Percentiles rank a stretch among this genome's conserved stretches.
These are phyloP conservation scores for Agriopis aurantiaria DNA, from an alignment of 2,888 invertebrate genomes.

Conservation along the genomic window DNA sequence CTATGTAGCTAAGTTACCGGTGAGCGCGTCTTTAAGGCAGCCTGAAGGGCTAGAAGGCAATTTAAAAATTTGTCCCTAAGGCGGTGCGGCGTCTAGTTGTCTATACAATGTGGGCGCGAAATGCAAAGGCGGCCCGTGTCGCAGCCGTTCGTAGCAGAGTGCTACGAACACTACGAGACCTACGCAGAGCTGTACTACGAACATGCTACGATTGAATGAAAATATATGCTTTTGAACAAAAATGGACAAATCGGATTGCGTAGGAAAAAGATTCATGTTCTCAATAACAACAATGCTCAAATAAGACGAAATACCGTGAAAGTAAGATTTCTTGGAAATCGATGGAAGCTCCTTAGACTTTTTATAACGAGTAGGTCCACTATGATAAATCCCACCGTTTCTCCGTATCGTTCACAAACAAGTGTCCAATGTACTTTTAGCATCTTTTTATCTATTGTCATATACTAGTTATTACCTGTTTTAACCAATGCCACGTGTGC, in stretches of 20 bases:
- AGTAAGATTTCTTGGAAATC: background rate
- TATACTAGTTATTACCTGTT: too few relatives aligned
- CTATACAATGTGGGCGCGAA: slow-evolving; percentile 71
- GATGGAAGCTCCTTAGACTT: background rate
- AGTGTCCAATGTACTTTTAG: background rate
- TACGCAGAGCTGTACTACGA: slow-evolving; percentile 46
- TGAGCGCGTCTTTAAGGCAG: slow-evolving; percentile 53
- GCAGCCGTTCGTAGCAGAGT: slow-evolving; percentile 37
- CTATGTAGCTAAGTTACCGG: slow-evolving; percentile 36
- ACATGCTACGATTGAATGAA: slow-evolving; percentile 11
- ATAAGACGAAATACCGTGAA: background rate
- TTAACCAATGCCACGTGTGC: too few relatives aligned
- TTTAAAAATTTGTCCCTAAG: slow-evolving; percentile 79
- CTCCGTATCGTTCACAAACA: background rate
- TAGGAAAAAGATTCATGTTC: background rate
- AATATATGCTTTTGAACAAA: background rate
- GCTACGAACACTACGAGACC: slow-evolving; percentile 62
- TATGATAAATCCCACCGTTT: background rate
- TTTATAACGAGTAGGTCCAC: background rate
- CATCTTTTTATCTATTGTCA: background rate
- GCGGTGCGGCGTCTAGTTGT: slow-evolving; percentile 70
- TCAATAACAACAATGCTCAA: background rate
- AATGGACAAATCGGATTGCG: slow-evolving; percentile 1
- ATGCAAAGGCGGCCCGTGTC: slow-evolving; percentile 59
- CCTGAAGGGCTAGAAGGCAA: slow-evolving; percentile 70